Conservation (phyloP, 2,113 vertebrate species). For the Tursiops truncatus region DNA sequence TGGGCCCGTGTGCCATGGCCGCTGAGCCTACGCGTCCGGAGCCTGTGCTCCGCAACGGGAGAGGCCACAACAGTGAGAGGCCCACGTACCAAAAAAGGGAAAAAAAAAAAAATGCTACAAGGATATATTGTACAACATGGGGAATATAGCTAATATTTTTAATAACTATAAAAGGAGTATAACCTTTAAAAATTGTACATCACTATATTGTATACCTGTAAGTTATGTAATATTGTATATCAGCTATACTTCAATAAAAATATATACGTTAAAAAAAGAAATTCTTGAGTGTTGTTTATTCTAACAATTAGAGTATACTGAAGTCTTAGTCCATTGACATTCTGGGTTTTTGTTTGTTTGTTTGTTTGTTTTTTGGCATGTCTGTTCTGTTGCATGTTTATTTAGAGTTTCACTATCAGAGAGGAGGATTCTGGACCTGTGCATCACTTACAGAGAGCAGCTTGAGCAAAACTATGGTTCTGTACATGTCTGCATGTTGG, state of each 20-base stretch:
- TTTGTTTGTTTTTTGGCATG: background rate
- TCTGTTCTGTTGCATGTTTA: background rate
- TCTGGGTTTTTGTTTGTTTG: background rate
- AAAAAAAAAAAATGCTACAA: background rate
- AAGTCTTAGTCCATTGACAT: background rate
- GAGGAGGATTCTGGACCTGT: background rate
- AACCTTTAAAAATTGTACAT: background rate
- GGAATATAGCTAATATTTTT: background rate
- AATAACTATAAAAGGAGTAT: background rate
- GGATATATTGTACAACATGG: background rate
- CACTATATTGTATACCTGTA: background rate
- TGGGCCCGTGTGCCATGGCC: no score
- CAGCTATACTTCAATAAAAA: background rate
- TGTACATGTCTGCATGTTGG: background rate
- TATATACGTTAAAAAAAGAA: background rate
- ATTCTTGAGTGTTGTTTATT: background rate
- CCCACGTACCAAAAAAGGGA: no score
- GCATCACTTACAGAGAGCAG: background rate
- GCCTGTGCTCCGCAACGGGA: no score
- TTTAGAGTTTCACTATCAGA: background rate
- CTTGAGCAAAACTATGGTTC: background rate
- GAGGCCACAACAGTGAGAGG: no score
- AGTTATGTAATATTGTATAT: background rate
- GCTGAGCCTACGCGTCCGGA: no score
- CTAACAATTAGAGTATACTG: background rate